Evolutionary conservation across 2,113 vertebrate species (phyloP), one percentile per base, ranked within the genome.

Genomic region (Oriolus oriolus): DNA sequence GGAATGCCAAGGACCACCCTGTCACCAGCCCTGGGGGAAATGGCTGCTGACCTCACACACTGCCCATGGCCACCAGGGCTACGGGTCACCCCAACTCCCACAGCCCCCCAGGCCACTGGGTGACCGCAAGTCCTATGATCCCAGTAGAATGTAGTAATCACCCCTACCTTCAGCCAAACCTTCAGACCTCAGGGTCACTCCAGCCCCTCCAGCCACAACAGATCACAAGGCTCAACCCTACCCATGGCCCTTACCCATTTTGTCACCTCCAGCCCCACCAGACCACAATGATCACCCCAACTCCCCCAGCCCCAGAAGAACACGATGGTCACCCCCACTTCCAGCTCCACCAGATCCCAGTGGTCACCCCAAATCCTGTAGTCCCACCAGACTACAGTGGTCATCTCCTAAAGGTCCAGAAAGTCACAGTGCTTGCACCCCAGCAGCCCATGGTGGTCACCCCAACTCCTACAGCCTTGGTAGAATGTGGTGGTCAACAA

Each of bases 1-100:
- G 95, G 93, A 99, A 98, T 7, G 98, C 98, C 95, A 99, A 81
- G 20, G 99, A 99, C 98, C 98, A 99, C 45, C 97, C 92, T 1
- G 97, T 98, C 88, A 98, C 98, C 73, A 98, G 69, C 80, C 98
- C 98, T 98, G 75, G 50, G 59, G 70, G 41, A 22, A 9, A 26
- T 2, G 28, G 61, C 39, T n/a, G 2, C 52, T 16, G 44, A 24
- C 26, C 60, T 66, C 21, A 33, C 33, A 14, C 33, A 27, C 27
- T 0, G 0, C 63, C 44, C 13, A 0, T 5, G 22, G 69, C 68
- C 50, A 66, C n/a, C 73, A 14, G 39, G 45, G 44, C 26, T 5
- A 3, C 7, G 13, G 16, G 17, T 30, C 69, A 45, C 27, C 52
- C 7, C 53, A 30, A 2, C 10, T 17, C 23, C 42, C 23, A 6